Base-by-base conservation (phyloP, 1,140 invertebrate genomes). In the Drosophila ananassae region DNA sequence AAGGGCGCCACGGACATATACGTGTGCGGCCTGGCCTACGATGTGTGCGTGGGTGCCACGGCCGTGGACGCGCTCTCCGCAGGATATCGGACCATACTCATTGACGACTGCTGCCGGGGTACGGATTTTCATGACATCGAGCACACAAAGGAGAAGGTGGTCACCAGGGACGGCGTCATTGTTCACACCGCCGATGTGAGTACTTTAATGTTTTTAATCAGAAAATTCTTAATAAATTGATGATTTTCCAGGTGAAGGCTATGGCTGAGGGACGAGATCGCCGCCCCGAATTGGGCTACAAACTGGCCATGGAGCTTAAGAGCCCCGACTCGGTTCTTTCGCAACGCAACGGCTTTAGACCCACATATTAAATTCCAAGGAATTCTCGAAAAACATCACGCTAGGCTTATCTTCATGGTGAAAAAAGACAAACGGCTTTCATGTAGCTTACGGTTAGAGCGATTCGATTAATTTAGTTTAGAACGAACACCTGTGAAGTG, bases 1-100 rank as follows among this genome's bases (percentile, higher is more conserved):
- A 95, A 95, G 75, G 95, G 95, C 39, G 96, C 97, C 9, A 98
- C 98, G 5, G 98, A 99, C 92, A 96, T 99, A 61, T 99, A 97
- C 91, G 95, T 99, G 10, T 99, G 98, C 92, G 98, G 98, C 0
- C 92, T 99, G 44, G 98, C 98, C 0, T 98, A 98, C 84, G 98
- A 99, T 92, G 96, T 99, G 50, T 99, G 98, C 92, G 98, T 99
- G 12, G 97, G 97, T 95, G 96, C 96, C 5, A 98, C 98, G 1
- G 96, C 97, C 21, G 94, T 95, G 1, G 96, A 99, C 92, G 95
- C 97, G 0, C 90, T 98, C 3, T 96, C 96, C 3, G 96, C 96
- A 73, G 98, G 98, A 1, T 99, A 98, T 92, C 94, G 98, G 41
- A 97, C 98, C 21, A 94, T 98, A 51, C 92, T 99, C 1, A 94